Conservation (phyloP, 2,797 vertebrate genomes). For the Channa striata region DNA sequence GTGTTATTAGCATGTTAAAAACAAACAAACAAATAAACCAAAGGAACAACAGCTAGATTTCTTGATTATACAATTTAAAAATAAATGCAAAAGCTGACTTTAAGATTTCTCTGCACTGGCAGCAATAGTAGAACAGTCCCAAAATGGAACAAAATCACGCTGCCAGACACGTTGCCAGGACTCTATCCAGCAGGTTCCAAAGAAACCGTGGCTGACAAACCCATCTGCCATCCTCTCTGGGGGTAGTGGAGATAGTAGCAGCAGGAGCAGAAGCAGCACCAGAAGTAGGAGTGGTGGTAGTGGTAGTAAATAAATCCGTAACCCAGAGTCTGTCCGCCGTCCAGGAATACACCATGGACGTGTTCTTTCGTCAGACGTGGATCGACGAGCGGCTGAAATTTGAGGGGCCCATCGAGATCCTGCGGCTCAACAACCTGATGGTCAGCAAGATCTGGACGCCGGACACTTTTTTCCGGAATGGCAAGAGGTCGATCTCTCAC, state of each 20-base stretch:
- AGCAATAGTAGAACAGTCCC: slow-evolving; percentile 31
- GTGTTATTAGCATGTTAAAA: background rate
- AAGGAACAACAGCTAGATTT: background rate
- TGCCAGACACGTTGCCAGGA: slow-evolving; percentile 42
- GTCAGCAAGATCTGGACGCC: slow-evolving; percentile 91
- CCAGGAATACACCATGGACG: slow-evolving; percentile 90
- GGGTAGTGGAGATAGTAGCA: slow-evolving; percentile 71
- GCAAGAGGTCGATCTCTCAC: slow-evolving; percentile 90
- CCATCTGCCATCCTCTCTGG: slow-evolving; percentile 77
- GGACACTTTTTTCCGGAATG: slow-evolving; percentile 90
- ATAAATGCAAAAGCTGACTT: background rate
- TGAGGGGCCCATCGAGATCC: slow-evolving; percentile 88
- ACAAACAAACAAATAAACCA: background rate
- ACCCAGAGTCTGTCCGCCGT: slow-evolving; percentile 29
- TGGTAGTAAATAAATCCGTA: slow-evolving; percentile 51
- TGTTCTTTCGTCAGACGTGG: slow-evolving; percentile 90
- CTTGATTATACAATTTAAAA: background rate
- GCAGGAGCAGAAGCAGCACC: slow-evolving; percentile 46
- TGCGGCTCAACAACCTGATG: slow-evolving; percentile 90
- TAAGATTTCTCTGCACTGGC: background rate
- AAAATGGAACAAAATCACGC: slow-evolving; percentile 24
- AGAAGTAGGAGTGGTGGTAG: slow-evolving; percentile 38
- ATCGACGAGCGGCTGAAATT: slow-evolving; percentile 87
- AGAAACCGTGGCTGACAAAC: slow-evolving; percentile 64
- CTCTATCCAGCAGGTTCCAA: slow-evolving; percentile 66